phyloP scores from a whole-genome alignment of 2,888 invertebrate genomes.

The Cantharis rustica region DNA sequence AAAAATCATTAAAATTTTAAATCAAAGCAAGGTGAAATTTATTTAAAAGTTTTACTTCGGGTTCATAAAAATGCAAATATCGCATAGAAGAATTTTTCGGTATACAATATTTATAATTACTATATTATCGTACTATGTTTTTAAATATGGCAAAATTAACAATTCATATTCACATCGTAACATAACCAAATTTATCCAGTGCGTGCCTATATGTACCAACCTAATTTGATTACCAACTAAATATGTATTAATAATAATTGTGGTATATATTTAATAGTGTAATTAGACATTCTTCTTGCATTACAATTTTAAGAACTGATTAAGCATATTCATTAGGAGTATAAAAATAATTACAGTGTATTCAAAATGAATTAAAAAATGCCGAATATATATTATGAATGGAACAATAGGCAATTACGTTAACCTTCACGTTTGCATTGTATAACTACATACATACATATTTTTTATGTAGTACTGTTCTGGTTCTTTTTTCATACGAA shows the following conservation, averaged over 20 bases:
- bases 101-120: not conserved
- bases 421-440: conserved; percentile 1
- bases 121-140: not conserved
- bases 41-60: not conserved
- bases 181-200: not conserved
- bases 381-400: conserved; percentile 16
- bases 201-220: not conserved
- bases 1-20: not conserved
- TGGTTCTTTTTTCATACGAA: conserved; percentile 2
- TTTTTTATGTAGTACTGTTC: not conserved
- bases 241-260: not conserved
- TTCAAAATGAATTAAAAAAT: conserved; percentile 9
- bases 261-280: not conserved
- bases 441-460: not conserved
- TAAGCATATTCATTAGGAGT: conserved; percentile 9
- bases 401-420: conserved; percentile 18
- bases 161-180: not conserved
- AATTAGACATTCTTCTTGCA: not conserved
- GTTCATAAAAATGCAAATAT: not conserved
- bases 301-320: conserved; percentile 9
- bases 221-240: not conserved
- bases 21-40: not conserved
- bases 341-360: conserved; percentile 6
- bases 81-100: not conserved
- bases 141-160: not conserved